Evolutionary conservation across 2,888 invertebrate species (phyloP), one percentile per base, ranked within the genome.

Genomic region (Drosophila tanythrix): DNA sequence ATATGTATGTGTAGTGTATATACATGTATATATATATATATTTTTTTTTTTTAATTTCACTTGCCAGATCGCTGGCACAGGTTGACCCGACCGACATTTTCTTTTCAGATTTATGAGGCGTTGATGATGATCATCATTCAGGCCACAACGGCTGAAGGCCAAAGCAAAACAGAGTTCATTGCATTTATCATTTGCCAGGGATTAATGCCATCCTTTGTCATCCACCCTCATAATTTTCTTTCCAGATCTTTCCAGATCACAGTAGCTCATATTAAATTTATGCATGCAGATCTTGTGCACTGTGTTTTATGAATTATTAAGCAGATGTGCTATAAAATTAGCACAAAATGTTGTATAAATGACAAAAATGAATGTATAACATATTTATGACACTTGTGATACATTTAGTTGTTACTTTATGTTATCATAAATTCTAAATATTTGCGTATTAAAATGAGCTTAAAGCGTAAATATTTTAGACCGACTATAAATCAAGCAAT

Each of bases 141-240:
- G 67, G 52, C 60, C 79, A 74, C 70, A 50, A 36, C 59, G 33
- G 52, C 77, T 75, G 88, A 88, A 89, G 90, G 90, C 90, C 88
- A 89, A 78, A 43, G 3, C 58, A 48, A 61, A 60, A 80, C 63
- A 75, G 70, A 88, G 90, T 88, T 89, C 74, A 81, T 50, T 64
- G 73, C 72, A 81, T 89, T 85, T 74, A 88, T 89, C 83, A 89
- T 70, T 53, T 61, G 51, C 43, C 52, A 29, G 59, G 71, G 66
- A 62, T 83, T 64, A 61, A 36, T 4, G 21, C 10, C 5, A 27
- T 61, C 66, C 56, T 48, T 50, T 60, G 48, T 46, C 33, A 35
- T 8, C 35, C 35, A 21, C 13, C 27, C 36, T 21, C 40, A 25
- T 21, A 25, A 21, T 38, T 31, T 51, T 29, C 59, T 38, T 31